Conservation (phyloP, 2,113 vertebrate genomes). For the Romanogobio albipinnatus region DNA sequence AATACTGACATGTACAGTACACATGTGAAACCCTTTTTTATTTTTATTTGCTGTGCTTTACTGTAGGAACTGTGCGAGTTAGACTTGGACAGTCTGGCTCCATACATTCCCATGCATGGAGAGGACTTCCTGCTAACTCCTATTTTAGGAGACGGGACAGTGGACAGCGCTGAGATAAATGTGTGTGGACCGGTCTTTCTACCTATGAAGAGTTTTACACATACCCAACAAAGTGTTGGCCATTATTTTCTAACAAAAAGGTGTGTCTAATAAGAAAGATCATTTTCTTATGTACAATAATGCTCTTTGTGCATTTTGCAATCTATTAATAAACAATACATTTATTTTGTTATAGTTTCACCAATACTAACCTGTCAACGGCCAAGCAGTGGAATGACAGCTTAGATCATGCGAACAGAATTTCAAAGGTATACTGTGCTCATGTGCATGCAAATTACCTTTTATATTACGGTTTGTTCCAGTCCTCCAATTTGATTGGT, state of each 20-base stretch:
- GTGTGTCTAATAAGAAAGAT: constrained; percentile 14
- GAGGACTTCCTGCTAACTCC: constrained; percentile 64
- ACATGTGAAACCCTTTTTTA: background rate
- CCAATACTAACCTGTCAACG: background rate
- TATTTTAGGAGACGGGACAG: constrained; percentile 18
- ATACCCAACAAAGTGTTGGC: constrained; percentile 3
- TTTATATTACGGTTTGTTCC: background rate
- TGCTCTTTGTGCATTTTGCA: background rate
- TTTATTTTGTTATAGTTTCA: constrained; percentile 9
- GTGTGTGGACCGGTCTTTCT: background rate
- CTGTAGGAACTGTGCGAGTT: constrained; percentile 47
- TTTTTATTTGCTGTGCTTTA: background rate
- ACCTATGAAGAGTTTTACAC: background rate
- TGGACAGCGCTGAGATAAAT: background rate
- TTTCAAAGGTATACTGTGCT: constrained; percentile 34
- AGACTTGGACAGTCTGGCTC: constrained; percentile 65
- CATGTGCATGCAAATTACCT: background rate
- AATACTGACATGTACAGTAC: background rate
- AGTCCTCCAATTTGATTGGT: background rate
- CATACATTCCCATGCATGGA: constrained; percentile 66
- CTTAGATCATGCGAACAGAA: background rate
- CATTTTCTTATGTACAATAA: background rate
- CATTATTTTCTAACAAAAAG: constrained; percentile 22
- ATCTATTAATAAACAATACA: background rate
- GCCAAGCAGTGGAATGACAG: constrained; percentile 11